These are phyloP conservation scores for Syngnathoides biaculeatus DNA, from an alignment of 2,113 vertebrate species.

Conservation along the genomic window DNA sequence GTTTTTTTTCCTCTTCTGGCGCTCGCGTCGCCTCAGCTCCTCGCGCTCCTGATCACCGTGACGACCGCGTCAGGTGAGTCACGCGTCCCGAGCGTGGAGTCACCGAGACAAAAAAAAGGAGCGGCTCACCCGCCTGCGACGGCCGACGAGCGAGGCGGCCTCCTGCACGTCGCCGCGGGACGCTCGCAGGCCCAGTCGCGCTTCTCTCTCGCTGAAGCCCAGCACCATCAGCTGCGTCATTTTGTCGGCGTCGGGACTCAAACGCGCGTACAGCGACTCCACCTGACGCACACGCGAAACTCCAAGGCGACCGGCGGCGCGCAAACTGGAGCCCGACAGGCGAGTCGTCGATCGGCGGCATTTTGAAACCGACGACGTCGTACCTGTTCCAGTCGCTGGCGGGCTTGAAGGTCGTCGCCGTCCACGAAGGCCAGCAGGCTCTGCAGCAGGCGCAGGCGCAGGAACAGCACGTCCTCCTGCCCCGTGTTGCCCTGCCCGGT, in stretches of 20 bases:
- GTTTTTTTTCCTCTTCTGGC: constrained; percentile 72
- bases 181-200: constrained; percentile 86
- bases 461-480: constrained; percentile 89
- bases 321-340: too few species aligned
- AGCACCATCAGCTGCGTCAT: constrained; percentile 79
- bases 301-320: too few species aligned
- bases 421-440: constrained; percentile 83
- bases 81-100: too few species aligned
- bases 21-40: constrained; percentile 78
- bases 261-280: constrained; percentile 74
- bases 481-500: constrained; percentile 85
- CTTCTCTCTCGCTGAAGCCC: constrained; percentile 87
- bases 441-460: constrained; percentile 91
- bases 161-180: constrained; percentile 82
- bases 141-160: constrained; percentile 81
- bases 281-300: constrained; percentile 72
- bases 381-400: constrained; percentile 79
- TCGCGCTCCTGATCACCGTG: constrained; percentile 76
- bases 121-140: constrained; percentile 78
- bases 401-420: constrained; percentile 81
- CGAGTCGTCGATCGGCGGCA: too few species aligned
- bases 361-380: too few species aligned
- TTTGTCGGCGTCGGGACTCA: constrained; percentile 82
- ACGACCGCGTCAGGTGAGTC: neutral
- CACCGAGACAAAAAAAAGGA: too few species aligned